Evolutionary conservation across 2,888 invertebrate species (phyloP).

Genomic region (Phyllotreta cruciferae): DNA sequence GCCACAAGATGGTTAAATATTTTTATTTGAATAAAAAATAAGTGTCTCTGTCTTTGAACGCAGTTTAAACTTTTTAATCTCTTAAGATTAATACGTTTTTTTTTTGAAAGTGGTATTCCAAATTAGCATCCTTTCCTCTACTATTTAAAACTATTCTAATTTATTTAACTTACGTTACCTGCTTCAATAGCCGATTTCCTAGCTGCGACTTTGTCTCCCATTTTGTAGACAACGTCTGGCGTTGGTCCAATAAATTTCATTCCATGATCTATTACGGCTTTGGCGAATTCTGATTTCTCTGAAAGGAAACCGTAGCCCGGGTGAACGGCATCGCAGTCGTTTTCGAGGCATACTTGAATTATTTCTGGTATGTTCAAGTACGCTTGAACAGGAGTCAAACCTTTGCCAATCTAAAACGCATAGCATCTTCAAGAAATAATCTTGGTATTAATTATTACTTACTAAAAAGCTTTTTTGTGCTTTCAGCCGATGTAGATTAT

Average conservation of each 20-base stretch:
- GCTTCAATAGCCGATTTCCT: conserved; percentile 94
- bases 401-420: conserved; percentile 75
- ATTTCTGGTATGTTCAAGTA: conserved; percentile 98
- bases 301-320: conserved; percentile 94
- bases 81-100: too few species aligned
- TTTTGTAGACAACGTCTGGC: conserved; percentile 91
- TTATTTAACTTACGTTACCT: conserved; percentile 63
- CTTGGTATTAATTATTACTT: conserved; percentile 61
- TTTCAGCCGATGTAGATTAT: conserved; percentile 95
- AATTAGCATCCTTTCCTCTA: too few species aligned
- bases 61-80: too few species aligned
- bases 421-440: background rate
- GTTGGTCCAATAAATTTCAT: conserved; percentile 96
- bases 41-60: too few species aligned
- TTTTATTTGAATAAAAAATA: too few species aligned
- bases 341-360: conserved; percentile 92
- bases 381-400: conserved; percentile 94
- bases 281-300: conserved; percentile 94
- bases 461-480: conserved; percentile 95
- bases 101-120: too few species aligned
- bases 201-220: conserved; percentile 99
- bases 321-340: conserved; percentile 93
- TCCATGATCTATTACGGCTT: conserved; percentile 89
- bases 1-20: too few species aligned
- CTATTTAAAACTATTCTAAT: background rate